These are phyloP conservation scores for Pseudochirops corinnae DNA, from an alignment of 2,797 vertebrate genomes.

Conservation along the genomic window DNA sequence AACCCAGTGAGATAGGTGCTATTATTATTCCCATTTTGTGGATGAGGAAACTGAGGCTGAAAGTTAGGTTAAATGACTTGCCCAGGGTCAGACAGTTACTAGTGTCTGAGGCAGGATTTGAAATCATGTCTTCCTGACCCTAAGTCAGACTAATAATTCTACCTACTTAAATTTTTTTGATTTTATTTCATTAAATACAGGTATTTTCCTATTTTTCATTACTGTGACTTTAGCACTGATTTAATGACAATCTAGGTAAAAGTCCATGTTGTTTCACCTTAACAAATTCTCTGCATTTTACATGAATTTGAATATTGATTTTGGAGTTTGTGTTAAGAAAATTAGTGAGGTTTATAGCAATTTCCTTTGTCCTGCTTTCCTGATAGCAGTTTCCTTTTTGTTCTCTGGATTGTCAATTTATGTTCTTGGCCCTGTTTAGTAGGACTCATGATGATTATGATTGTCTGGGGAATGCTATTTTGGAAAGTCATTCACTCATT, in stretches of 20 bases:
- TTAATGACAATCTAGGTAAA: background rate
- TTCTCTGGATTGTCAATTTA: background rate
- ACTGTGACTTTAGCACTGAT: background rate
- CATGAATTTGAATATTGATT: background rate
- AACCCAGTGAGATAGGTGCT: background rate
- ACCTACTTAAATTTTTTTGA: background rate
- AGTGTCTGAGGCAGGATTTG: background rate
- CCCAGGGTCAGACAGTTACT: background rate
- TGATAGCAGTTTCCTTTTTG: constrained; percentile 2
- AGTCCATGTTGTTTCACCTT: background rate
- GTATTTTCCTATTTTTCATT: background rate
- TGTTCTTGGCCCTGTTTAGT: background rate
- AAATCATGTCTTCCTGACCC: background rate
- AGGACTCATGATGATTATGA: background rate
- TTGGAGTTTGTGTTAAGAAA: background rate
- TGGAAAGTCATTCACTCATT: constrained; percentile 14
- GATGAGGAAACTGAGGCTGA: background rate
- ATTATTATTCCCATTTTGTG: background rate
- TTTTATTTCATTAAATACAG: background rate
- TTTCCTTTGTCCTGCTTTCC: background rate
- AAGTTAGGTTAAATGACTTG: background rate
- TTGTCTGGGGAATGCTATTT: constrained; percentile 28
- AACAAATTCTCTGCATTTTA: background rate
- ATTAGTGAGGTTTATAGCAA: background rate
- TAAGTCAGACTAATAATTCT: background rate